These are phyloP conservation scores for Scaptomyza caliginosa DNA, from an alignment of 2,888 invertebrate species.

Conservation along the genomic window DNA sequence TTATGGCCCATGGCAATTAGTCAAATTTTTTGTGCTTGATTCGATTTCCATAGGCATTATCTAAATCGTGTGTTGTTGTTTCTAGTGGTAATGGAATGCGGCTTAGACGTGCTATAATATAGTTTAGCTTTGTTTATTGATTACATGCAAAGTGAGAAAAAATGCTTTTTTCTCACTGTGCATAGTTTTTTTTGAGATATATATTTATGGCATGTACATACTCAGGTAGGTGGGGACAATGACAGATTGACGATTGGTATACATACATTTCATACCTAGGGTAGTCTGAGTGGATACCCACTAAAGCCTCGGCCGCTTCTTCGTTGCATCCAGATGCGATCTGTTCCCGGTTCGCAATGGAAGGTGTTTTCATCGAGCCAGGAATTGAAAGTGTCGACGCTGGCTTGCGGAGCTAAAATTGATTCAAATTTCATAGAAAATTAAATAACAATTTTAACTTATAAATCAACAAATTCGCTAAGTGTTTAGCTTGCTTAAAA, in stretches of 20 bases:
- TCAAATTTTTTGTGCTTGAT: constrained; percentile 35
- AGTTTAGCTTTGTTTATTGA: constrained; percentile 30
- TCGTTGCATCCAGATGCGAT: constrained; percentile 87
- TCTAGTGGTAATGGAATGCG: constrained; percentile 39
- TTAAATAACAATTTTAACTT: too few species aligned
- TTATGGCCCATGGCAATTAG: constrained; percentile 61
- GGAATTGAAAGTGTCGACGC: constrained; percentile 98
- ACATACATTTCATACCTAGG: constrained; percentile 86
- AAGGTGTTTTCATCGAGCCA: constrained; percentile 93
- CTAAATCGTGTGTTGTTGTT: constrained; percentile 21
- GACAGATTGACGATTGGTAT: constrained; percentile 57
- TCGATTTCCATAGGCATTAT: constrained; percentile 27
- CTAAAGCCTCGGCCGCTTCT: constrained; percentile 95
- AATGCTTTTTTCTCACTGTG: not conserved
- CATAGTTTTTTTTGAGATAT: not conserved
- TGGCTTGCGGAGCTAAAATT: constrained; percentile 93
- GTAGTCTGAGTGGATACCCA: constrained; percentile 95
- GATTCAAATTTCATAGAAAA: too few species aligned
- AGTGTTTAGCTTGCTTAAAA: constrained; percentile 14
- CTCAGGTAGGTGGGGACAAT: not conserved
- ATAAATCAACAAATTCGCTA: constrained; percentile 4
- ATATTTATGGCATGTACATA: not conserved
- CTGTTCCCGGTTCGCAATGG: constrained; percentile 86
- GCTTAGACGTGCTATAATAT: constrained; percentile 22
- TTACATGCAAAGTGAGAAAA: constrained; percentile 34